A percentile compares a stretch with the other conserved stretches of the same genome.
Conservation (phyloP, 2,888 invertebrate species). For the Fabriciana adippe region DNA sequence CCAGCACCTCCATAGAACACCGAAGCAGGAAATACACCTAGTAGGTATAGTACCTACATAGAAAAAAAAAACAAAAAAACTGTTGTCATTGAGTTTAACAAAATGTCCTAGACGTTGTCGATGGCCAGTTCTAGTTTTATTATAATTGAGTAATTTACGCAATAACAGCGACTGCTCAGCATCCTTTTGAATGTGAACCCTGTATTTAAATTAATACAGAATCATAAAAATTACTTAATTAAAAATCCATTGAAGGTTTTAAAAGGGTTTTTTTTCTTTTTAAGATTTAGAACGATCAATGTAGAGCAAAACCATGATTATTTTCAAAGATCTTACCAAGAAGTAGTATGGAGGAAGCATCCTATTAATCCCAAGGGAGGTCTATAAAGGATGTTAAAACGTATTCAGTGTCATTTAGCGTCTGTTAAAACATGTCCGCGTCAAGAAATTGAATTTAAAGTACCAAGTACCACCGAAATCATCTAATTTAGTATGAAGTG, state of each 20-base stretch:
- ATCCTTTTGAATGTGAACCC: conserved; percentile 8
- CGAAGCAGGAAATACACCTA: no score
- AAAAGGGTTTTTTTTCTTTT: neutral
- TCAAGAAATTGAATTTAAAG: neutral
- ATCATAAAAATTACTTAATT: no score
- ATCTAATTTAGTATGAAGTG: conserved; percentile 43
- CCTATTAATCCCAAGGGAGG: conserved; percentile 7
- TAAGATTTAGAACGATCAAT: neutral
- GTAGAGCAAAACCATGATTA: neutral
- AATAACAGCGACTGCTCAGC: conserved; percentile 2
- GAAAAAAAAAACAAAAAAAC: no score
- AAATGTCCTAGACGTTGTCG: neutral
- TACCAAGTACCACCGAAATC: neutral
- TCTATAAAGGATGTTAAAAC: conserved; percentile 15
- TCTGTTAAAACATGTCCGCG: neutral
- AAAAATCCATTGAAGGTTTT: neutral
- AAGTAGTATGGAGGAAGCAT: conserved; percentile 7
- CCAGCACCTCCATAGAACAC: no score
- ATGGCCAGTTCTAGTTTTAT: neutral
- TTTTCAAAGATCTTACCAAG: neutral
- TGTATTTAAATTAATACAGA: neutral
- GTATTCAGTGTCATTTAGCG: conserved; percentile 2
- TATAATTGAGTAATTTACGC: conserved; percentile 19
- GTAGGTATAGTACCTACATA: no score
- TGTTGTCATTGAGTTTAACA: neutral